Evolutionary conservation across 2,797 vertebrate species (phyloP).

Genomic region (Poecilia gillii): DNA sequence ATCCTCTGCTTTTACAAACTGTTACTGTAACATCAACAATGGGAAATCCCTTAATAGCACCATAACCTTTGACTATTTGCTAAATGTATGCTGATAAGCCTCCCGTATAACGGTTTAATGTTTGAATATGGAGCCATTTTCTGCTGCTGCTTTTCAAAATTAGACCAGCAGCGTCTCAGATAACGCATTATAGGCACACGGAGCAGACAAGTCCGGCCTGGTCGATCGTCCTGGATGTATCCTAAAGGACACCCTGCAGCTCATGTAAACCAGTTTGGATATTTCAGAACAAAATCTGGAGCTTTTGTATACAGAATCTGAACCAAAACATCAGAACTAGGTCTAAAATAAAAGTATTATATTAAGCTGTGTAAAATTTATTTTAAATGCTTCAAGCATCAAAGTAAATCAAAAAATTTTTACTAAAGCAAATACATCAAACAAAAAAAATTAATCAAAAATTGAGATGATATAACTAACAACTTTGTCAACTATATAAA

Average conservation of each 20-base stretch:
- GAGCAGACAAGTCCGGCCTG: slow-evolving; percentile 22
- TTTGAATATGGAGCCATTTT: neutral
- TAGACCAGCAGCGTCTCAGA: slow-evolving; percentile 43
- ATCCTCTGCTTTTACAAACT: neutral
- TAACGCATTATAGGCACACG: slow-evolving; percentile 39
- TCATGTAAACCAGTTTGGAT: slow-evolving; percentile 15
- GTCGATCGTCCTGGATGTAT: slow-evolving; percentile 49
- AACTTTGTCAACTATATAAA: neutral
- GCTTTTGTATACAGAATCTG: neutral
- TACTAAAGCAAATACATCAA: too few relatives aligned
- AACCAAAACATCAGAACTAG: neutral
- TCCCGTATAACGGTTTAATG: neutral
- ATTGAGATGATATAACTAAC: neutral
- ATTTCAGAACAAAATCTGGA: neutral
- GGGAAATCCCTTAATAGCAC: neutral
- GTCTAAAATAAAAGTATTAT: neutral
- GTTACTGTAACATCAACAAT: neutral
- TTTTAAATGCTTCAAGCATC: neutral
- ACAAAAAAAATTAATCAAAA: neutral
- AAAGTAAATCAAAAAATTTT: neutral
- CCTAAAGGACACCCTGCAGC: slow-evolving; percentile 51
- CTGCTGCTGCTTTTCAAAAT: slow-evolving; percentile 37
- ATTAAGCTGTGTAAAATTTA: neutral
- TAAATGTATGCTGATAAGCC: neutral
- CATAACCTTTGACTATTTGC: neutral